phyloP scores from a whole-genome alignment of 1,140 invertebrate genomes.

The Hyles vespertilio region DNA sequence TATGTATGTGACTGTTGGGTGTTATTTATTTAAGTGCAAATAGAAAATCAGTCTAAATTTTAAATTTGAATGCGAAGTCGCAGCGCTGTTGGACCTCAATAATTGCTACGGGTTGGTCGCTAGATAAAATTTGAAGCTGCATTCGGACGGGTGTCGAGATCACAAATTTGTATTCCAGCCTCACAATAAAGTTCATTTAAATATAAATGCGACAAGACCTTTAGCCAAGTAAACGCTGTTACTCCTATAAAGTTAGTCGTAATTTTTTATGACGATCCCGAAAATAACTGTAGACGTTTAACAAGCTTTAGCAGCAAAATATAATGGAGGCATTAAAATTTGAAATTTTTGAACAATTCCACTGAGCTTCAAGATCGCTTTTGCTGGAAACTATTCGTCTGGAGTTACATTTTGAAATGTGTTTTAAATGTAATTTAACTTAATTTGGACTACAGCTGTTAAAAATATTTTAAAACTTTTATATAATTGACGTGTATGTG shows the following conservation, averaged over 20 bases:
- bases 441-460: too few species aligned
- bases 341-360: constrained; percentile 18
- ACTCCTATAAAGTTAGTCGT: constrained; percentile 42
- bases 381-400: constrained; percentile 1
- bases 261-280: constrained; percentile 45
- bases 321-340: constrained; percentile 30
- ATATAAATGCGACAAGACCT: constrained; percentile 58
- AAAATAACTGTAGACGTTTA: constrained; percentile 39
- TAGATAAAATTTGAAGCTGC: constrained; percentile 36
- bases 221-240: constrained; percentile 46
- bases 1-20: too few species aligned
- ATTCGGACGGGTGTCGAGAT: constrained; percentile 34
- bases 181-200: constrained; percentile 61
- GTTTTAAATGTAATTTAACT: too few species aligned
- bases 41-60: too few species aligned
- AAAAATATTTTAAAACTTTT: too few species aligned
- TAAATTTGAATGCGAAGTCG: neutral
- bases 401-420: too few species aligned
- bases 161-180: constrained; percentile 56
- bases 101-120: constrained; percentile 10
- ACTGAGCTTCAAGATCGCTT: too few species aligned
- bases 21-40: too few species aligned
- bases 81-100: constrained; percentile 2
- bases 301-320: constrained; percentile 35
- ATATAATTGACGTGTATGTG: too few species aligned